These are phyloP conservation scores for Esox niger DNA, from an alignment of 2,113 vertebrate species.

Conservation along the genomic window DNA sequence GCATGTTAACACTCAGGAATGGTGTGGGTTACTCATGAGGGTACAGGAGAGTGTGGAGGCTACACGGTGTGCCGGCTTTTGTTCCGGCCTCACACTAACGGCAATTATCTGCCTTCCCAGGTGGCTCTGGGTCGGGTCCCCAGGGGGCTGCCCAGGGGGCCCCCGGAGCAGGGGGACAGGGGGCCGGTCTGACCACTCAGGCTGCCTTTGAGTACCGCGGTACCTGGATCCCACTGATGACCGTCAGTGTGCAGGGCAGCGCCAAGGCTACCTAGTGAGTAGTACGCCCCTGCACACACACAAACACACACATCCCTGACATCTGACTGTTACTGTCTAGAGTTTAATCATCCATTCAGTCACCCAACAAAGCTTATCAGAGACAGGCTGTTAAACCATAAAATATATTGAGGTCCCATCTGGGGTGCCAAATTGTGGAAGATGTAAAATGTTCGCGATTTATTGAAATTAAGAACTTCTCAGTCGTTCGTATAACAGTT, in stretches of 20 bases:
- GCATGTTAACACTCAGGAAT: too few species aligned
- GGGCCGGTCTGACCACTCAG: slow-evolving; percentile 82
- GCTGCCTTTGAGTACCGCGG: slow-evolving; percentile 98
- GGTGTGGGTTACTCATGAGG: too few species aligned
- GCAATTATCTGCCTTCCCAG: slow-evolving; percentile 34
- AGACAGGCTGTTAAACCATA: neutral
- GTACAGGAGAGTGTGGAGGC: too few species aligned
- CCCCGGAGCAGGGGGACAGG: slow-evolving; percentile 76
- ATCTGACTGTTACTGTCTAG: neutral
- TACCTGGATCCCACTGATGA: slow-evolving; percentile 96
- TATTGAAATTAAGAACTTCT: too few species aligned
- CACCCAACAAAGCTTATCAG: neutral
- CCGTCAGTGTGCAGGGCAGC: slow-evolving; percentile 90
- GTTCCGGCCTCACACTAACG: neutral
- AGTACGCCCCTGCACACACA: slow-evolving; percentile 1
- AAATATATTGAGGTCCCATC: too few species aligned
- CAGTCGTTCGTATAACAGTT: too few species aligned
- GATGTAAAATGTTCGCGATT: too few species aligned
- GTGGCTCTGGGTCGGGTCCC: slow-evolving; percentile 68
- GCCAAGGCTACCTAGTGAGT: slow-evolving; percentile 98
- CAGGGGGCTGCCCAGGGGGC: slow-evolving; percentile 77
- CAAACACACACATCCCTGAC: neutral
- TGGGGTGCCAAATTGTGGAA: too few species aligned
- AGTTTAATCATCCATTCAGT: neutral
- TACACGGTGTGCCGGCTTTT: too few species aligned